Conservation (phyloP, 2,797 vertebrate genomes). For the Enoplosus armatus region DNA sequence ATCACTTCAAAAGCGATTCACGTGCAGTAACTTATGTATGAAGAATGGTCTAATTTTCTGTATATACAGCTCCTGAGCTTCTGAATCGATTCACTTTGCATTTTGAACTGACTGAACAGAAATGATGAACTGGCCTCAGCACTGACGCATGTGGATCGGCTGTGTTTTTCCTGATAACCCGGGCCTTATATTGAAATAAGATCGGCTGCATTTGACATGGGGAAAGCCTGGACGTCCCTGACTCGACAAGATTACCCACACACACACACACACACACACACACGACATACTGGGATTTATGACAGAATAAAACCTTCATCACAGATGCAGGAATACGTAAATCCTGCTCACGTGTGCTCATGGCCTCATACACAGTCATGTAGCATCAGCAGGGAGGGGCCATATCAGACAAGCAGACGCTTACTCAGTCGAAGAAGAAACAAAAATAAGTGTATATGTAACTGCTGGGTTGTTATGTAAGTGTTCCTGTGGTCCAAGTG, state of each 20-base stretch:
- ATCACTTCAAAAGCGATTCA: not conserved
- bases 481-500: conserved; percentile 35
- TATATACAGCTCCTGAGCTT: conserved; percentile 6
- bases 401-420: conserved; percentile 16
- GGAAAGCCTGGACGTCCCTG: conserved; percentile 69
- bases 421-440: conserved; percentile 31
- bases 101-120: conserved; percentile 41
- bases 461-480: conserved; percentile 64
- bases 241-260: conserved; percentile 68
- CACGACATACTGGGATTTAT: conserved; percentile 70
- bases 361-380: conserved; percentile 30
- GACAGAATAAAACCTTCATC: conserved; percentile 77
- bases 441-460: conserved; percentile 43
- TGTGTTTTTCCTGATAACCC: conserved; percentile 48
- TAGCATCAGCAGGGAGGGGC: conserved; percentile 25
- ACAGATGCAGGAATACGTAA: conserved; percentile 74
- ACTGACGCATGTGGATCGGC: conserved; percentile 44
- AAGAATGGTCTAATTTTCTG: conserved; percentile 5
- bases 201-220: conserved; percentile 69
- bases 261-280: conserved; percentile 43
- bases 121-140: conserved; percentile 21
- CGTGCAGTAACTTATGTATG: not conserved
- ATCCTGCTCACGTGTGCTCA: conserved; percentile 70
- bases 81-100: conserved; percentile 54
- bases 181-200: conserved; percentile 60